Percentiles rank a stretch among this genome's conserved stretches.
These are phyloP conservation scores for Chaenogobius annularis DNA, from an alignment of 2,113 vertebrate species.

Conservation along the genomic window DNA sequence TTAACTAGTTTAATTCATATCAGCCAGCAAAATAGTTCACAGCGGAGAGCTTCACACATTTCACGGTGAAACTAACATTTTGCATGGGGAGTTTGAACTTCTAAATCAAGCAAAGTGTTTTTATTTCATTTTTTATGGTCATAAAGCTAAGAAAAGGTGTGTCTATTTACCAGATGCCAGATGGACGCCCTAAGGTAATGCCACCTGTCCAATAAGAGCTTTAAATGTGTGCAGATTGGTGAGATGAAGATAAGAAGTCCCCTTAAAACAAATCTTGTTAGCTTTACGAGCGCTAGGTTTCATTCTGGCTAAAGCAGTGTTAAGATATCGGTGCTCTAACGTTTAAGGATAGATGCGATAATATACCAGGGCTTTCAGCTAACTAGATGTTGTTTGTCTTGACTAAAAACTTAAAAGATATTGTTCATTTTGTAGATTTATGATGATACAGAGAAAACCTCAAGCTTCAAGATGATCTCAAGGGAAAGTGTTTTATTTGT, in stretches of 20 bases:
- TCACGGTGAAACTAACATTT: constrained; percentile 49
- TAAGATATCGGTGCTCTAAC: neutral
- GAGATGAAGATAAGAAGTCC: constrained; percentile 54
- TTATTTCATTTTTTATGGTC: constrained; percentile 29
- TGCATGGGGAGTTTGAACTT: constrained; percentile 40
- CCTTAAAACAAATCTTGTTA: constrained; percentile 53
- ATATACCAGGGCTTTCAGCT: no score
- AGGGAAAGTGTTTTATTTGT: no score
- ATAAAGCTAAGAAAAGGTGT: constrained; percentile 43
- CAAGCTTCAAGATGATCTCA: no score
- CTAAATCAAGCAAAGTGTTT: constrained; percentile 62
- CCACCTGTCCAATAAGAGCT: constrained; percentile 67
- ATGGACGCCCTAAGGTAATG: constrained; percentile 57
- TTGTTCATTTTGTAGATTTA: no score
- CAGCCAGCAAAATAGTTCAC: constrained; percentile 30
- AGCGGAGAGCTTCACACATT: constrained; percentile 31
- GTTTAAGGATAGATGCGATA: neutral
- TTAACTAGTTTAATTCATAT: constrained; percentile 58
- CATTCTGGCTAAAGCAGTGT: neutral
- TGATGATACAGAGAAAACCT: no score
- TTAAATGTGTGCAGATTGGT: constrained; percentile 49
- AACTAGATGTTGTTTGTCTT: no score
- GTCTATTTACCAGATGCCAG: constrained; percentile 62
- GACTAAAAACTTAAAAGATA: no score
- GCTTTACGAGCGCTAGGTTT: neutral